A percentile compares a stretch with the other conserved stretches of the same genome.
These are phyloP conservation scores for Hepsetus odoe DNA, from an alignment of 2,113 vertebrate species.

Conservation along the genomic window DNA sequence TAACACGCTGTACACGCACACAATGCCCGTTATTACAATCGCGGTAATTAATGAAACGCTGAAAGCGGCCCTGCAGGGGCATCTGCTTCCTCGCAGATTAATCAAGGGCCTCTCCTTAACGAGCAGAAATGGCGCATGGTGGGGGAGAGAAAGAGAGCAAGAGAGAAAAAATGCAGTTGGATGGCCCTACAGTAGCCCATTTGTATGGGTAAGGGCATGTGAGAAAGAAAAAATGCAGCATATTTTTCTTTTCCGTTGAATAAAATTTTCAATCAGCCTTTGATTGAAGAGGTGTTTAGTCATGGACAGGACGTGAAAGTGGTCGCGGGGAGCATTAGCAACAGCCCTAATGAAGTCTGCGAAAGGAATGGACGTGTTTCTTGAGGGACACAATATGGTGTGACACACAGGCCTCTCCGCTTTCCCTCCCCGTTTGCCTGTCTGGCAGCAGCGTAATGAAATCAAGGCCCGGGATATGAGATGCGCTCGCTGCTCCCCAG, in stretches of 20 bases:
- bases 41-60: conserved; percentile 77
- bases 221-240: not conserved
- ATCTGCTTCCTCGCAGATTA: conserved; percentile 62
- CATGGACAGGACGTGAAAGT: conserved; percentile 31
- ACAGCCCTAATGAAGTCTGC: conserved; percentile 4
- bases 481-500: conserved; percentile 68
- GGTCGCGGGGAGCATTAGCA: conserved; percentile 16
- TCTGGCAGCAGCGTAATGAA: conserved; percentile 41
- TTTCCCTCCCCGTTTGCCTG: conserved; percentile 33
- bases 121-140: conserved; percentile 44
- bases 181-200: conserved; percentile 8
- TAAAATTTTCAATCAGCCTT: conserved; percentile 37
- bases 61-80: conserved; percentile 64
- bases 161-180: conserved; percentile 10
- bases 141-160: conserved; percentile 31
- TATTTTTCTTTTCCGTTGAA: conserved; percentile 22
- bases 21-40: conserved; percentile 72
- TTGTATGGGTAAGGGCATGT: conserved; percentile 10
- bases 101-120: conserved; percentile 63
- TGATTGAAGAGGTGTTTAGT: conserved; percentile 42
- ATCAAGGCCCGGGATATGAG: conserved; percentile 49
- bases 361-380: conserved; percentile 44
- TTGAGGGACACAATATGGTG: conserved; percentile 48
- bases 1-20: conserved; percentile 58
- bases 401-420: conserved; percentile 36